Evolutionary conservation across 2,113 vertebrate genomes (phyloP).

Genomic region (Echinops telfairi): DNA sequence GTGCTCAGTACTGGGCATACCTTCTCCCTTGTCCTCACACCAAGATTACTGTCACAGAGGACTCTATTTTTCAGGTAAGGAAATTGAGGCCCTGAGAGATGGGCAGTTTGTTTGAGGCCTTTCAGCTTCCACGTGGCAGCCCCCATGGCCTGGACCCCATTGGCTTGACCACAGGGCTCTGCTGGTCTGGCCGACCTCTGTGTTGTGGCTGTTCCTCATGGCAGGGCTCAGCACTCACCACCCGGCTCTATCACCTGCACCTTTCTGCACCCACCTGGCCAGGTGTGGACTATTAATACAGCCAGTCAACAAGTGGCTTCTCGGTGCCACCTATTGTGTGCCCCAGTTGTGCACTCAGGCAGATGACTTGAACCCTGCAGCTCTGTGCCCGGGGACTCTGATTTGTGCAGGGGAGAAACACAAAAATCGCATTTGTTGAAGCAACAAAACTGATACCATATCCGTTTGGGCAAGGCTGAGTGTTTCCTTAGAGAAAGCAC

Average conservation of each 20-base stretch:
- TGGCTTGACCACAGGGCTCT: neutral
- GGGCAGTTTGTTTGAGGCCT: slow-evolving; percentile 5
- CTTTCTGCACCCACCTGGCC: neutral
- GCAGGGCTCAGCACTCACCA: neutral
- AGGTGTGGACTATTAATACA: neutral
- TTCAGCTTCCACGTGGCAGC: neutral
- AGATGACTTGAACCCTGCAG: neutral
- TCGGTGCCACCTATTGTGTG: neutral
- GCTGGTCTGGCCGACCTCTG: neutral
- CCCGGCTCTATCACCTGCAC: neutral
- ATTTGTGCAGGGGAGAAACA: neutral
- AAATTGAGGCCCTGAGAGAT: slow-evolving; percentile 18
- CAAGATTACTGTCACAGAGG: neutral
- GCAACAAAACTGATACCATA: slow-evolving; percentile 16
- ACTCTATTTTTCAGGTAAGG: slow-evolving; percentile 8
- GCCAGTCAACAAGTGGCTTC: neutral
- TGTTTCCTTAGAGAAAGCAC: slow-evolving; percentile 59
- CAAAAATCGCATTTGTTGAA: slow-evolving; percentile 49
- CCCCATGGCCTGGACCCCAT: neutral
- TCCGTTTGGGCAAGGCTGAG: slow-evolving; percentile 61
- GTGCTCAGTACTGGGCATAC: neutral
- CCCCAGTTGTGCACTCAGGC: neutral
- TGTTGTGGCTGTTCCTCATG: neutral
- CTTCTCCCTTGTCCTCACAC: neutral
- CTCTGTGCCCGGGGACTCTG: neutral